These are phyloP conservation scores for Caiman crocodilus DNA, from an alignment of 2,797 vertebrate genomes.

Conservation along the genomic window DNA sequence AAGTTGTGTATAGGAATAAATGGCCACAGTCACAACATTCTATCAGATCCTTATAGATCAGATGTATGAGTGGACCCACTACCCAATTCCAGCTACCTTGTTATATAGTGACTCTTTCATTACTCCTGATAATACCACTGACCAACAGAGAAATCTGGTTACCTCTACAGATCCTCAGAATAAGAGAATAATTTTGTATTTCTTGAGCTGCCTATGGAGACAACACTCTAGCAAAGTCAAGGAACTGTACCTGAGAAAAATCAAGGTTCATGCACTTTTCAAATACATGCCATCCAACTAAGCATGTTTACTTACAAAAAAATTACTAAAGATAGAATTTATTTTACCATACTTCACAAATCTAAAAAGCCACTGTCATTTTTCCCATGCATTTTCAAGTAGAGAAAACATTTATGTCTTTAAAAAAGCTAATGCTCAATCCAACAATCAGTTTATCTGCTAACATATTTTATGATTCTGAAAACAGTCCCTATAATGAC, in stretches of 20 bases:
- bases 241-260: not conserved
- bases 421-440: slow-evolving; percentile 25
- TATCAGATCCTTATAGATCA: not conserved
- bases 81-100: not conserved
- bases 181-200: not conserved
- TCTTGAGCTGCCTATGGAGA: not conserved
- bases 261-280: not conserved
- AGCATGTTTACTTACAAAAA: not conserved
- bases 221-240: not conserved
- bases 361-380: accelerated
- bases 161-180: not conserved
- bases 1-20: not conserved
- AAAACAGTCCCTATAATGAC: slow-evolving; percentile 32
- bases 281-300: not conserved
- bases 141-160: not conserved
- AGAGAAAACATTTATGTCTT: not conserved
- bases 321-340: not conserved
- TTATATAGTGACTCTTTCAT: not conserved
- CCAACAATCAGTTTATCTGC: not conserved
- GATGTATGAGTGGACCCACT: not conserved
- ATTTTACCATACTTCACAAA: not conserved
- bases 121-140: not conserved
- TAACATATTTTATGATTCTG: slow-evolving; percentile 26
- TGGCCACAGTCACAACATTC: not conserved
- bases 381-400: not conserved